Evolutionary conservation across 2,113 vertebrate species (phyloP), one percentile per base, ranked within the genome.

Genomic region (Crotalus helleri): DNA sequence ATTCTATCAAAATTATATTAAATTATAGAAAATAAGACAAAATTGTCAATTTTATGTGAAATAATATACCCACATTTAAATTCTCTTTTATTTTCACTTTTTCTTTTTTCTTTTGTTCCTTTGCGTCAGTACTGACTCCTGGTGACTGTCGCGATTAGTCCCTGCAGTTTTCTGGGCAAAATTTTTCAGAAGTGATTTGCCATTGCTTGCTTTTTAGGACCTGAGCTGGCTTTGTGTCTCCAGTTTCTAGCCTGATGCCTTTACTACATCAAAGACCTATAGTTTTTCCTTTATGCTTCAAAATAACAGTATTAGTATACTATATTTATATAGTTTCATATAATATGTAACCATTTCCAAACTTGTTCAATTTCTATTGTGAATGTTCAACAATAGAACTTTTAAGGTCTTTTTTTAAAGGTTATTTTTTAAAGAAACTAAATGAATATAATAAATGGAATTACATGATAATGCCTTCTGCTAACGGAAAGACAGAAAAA

Each of bases 401-500:
- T n/a, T 39, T 39, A 3, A 81, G 17, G 69, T 19, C 29, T n/a
- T 69, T 81, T 81, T 39, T 44, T 3, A 44, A 81, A 81, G 74
- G 0, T 81, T 74, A 33, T 39, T 33, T 19, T 74, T 74, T 33
- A 13, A 39, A 74, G 17, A 21, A 39, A 39, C 74, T 44, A 81
- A 39, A 44, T 81, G 17, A 81, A 81, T 81, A 81, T 9, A 81
- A 39, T 81, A 44, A 39, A 81, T 81, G 33, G 8, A 81, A 81
- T 93, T 92, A 91, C 95, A 85, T 95, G 64, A 88, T 23, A 95
- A 91, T 90, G 46, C 92, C 17, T 92, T 46, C 5, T 10, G 17
- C 51, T 94, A 74, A 93, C 91, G 94, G 94, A 95, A 96, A 87
- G 91, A 93, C 13, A 95, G 90, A 96, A 81, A 94, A 74, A 23